Evolutionary conservation across 2,797 vertebrate genomes (phyloP).

Genomic region (Sternarchorhynchus goeldii): DNA sequence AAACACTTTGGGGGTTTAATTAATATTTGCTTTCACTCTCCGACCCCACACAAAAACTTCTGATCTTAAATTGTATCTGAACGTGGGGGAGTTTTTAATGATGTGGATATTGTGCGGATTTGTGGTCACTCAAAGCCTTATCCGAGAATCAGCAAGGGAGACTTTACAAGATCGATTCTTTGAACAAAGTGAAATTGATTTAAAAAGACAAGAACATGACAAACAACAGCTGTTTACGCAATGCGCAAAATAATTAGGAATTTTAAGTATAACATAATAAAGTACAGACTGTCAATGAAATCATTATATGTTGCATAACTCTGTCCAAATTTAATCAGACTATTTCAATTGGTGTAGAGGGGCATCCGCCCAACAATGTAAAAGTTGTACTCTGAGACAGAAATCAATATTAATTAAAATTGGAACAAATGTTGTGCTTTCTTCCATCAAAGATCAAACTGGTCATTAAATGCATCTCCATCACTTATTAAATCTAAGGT

Average conservation of each 20-base stretch:
- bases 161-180: background rate
- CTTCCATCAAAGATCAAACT: conserved; percentile 78
- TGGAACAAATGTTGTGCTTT: conserved; percentile 84
- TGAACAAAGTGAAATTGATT: background rate
- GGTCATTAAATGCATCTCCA: conserved; percentile 85
- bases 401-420: conserved; percentile 95
- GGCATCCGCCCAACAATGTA: conserved; percentile 64
- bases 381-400: conserved; percentile 78
- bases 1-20: background rate
- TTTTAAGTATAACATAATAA: too few relatives aligned
- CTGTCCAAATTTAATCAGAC: conserved; percentile 1
- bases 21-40: conserved; percentile 8
- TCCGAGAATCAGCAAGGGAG: background rate
- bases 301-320: background rate
- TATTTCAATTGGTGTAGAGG: background rate
- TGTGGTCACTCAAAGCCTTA: background rate
- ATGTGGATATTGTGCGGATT: background rate
- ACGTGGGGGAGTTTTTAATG: conserved; percentile 13
- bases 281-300: background rate
- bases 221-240: background rate
- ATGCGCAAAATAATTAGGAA: too few relatives aligned
- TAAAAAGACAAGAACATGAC: background rate
- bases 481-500: conserved; percentile 82
- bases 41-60: background rate
- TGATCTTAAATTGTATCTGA: conserved; percentile 18